Base-by-base conservation (phyloP, 1,140 invertebrate species). In the Orchesella cincta region DNA sequence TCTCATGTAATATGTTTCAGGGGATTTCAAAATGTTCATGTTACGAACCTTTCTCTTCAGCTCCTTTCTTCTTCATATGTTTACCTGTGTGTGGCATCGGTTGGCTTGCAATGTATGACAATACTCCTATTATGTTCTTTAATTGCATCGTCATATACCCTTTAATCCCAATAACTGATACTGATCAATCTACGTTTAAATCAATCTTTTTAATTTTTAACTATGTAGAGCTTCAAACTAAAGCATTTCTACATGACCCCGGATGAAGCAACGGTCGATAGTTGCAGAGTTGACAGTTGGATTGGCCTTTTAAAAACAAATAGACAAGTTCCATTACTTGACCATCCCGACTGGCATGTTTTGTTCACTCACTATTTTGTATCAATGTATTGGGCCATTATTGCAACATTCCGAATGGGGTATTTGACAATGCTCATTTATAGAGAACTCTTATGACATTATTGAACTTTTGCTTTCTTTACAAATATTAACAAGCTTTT, bases 181-280 rank as follows among this genome's bases (percentile, higher is more conserved):
- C n/a, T n/a, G n/a, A n/a, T n/a, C n/a, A n/a, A n/a, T n/a, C n/a
- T n/a, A n/a, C 18, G 39, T 46, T 8, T 46, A 46, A 46, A 46
- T 5, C 39, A 46, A 46, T 8, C 39, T 46, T 8, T 46, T 46
- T 46, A 46, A 62, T 75, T 20, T 26, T 23, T 77, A 64, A n/a
- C 26, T 36, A 1, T 77, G 52, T 29, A 78, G 72, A 70, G 39
- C 33, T 79, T 79, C 34, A 2, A 35, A n/a, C 1, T 23, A 8
- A 75, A 74, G 39, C 81, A 82, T 57, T 82, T 82, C 54, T 16
- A 73, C 5, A 80, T 82, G 79, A 74, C 36, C 14, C 77, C 77
- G 16, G 5, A 51, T 3, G 73, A 78, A 31, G 81, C 81, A 1
- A 76, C 79, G 1, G 18, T 26, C 23, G 81, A 80, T 26, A 23